Evolutionary conservation across 2,888 invertebrate species (phyloP).

Genomic region (Drosophila nigritarsus): DNA sequence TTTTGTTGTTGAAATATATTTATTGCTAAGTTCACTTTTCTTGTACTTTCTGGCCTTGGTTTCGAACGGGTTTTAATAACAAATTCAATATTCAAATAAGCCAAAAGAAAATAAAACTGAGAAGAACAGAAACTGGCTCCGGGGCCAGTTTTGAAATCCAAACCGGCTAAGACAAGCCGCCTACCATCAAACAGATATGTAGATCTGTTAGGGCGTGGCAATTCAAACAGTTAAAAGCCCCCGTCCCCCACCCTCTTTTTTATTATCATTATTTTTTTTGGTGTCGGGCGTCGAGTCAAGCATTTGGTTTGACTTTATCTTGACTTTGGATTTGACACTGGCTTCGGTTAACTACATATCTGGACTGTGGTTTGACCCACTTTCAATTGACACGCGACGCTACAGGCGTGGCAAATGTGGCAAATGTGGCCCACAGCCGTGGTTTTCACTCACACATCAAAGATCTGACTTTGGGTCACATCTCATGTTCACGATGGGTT

Average conservation of each 20-base stretch:
- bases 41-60: conserved; percentile 19
- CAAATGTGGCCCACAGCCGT: conserved; percentile 27
- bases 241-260: neutral
- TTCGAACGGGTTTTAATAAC: conserved; percentile 38
- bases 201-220: conserved; percentile 46
- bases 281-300: neutral
- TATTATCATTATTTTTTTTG: neutral
- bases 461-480: conserved; percentile 17
- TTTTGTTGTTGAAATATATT: conserved; percentile 31
- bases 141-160: conserved; percentile 47
- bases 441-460: conserved; percentile 37
- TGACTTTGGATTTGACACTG: conserved; percentile 42
- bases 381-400: conserved; percentile 44
- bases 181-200: conserved; percentile 4
- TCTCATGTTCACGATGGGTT: conserved; percentile 7
- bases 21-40: conserved; percentile 31
- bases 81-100: conserved; percentile 40
- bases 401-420: conserved; percentile 31
- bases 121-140: conserved; percentile 33
- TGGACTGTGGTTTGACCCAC: conserved; percentile 51
- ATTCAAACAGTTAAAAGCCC: conserved; percentile 26
- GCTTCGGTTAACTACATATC: conserved; percentile 7
- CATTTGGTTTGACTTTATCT: conserved; percentile 32
- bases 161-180: conserved; percentile 38
- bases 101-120: neutral